Conservation (phyloP, 1,140 invertebrate species). For the Drosophila guanche region DNA sequence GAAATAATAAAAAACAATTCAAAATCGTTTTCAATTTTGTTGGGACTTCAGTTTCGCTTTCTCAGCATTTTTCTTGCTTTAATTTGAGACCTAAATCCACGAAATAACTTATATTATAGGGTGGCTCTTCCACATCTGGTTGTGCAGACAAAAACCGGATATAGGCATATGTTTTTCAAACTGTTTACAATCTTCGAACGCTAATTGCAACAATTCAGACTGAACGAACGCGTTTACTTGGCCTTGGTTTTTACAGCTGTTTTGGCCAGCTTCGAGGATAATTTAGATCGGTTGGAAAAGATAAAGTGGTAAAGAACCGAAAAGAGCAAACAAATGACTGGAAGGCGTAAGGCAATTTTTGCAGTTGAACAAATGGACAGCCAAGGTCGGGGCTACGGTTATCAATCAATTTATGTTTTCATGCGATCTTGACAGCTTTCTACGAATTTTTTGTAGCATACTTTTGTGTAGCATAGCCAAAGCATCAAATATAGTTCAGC, state of each 20-base stretch:
- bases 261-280: constrained; percentile 24
- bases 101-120: constrained; percentile 12
- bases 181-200: constrained; percentile 37
- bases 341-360: neutral
- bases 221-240: constrained; percentile 43
- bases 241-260: constrained; percentile 59
- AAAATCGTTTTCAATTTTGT: neutral
- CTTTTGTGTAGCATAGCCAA: constrained; percentile 32
- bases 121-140: constrained; percentile 18
- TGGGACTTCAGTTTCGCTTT: neutral
- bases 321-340: constrained; percentile 1
- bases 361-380: too few species aligned
- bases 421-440: too few species aligned
- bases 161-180: constrained; percentile 63
- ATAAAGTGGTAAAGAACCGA: constrained; percentile 5
- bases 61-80: neutral
- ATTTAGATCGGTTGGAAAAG: constrained; percentile 19
- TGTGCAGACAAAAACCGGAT: constrained; percentile 32
- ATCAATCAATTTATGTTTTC: neutral
- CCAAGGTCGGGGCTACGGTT: too few species aligned
- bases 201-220: constrained; percentile 55
- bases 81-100: constrained; percentile 1
- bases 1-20: constrained; percentile 50
- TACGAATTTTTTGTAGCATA: constrained; percentile 37
- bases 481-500: neutral